Base-by-base conservation (phyloP, 2,113 vertebrate genomes). In the Craseonycteris thonglongyai region DNA sequence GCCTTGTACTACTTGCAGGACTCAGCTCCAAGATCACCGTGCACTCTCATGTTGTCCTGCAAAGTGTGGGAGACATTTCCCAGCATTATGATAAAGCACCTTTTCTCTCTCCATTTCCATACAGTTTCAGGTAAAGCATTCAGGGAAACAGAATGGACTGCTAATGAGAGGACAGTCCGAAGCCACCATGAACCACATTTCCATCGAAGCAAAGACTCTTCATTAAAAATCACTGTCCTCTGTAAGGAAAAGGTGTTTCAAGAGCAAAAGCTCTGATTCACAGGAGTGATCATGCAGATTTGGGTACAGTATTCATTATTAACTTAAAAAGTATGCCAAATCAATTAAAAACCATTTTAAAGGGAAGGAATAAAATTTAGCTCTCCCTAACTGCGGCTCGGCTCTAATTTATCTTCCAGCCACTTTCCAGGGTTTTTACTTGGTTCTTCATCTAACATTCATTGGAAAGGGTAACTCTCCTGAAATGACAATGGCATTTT, bases 311-410 rank as follows among this genome's bases (percentile, higher is more conserved):
- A 68, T 93, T 97, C 94, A 19, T 98, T 98, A 98, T 98, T 98
- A 98, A 97, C 97, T 96, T 97, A 90, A 98, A 97, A 98, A 98
- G 94, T 97, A 97, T 97, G 96, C 90, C 98, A 98, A 98, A 98
- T 98, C 98, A 98, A 98, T 98, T 98, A 98, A 98, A 98, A 98
- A 95, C 92, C 98, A 95, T 98, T 97, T 98, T 98, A 98, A 98
- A 97, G 97, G 97, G 96, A 97, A 98, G 95, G 96, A 94, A 96
- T 95, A 97, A 98, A 97, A 98, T 98, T 98, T 98, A 97, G 96
- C 96, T 97, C 96, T 95, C 97, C 87, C 92, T 95, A 97, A 83
- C 82, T 97, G 97, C 89, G 82, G 94, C 89, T 97, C 95, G 79
- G 95, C 61, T 98, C 97, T 97, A 97, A 98, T 98, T 98, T 97